Evolutionary conservation across 2,888 invertebrate species (phyloP), one percentile per base, ranked within the genome.

Genomic region (Troides helena): DNA sequence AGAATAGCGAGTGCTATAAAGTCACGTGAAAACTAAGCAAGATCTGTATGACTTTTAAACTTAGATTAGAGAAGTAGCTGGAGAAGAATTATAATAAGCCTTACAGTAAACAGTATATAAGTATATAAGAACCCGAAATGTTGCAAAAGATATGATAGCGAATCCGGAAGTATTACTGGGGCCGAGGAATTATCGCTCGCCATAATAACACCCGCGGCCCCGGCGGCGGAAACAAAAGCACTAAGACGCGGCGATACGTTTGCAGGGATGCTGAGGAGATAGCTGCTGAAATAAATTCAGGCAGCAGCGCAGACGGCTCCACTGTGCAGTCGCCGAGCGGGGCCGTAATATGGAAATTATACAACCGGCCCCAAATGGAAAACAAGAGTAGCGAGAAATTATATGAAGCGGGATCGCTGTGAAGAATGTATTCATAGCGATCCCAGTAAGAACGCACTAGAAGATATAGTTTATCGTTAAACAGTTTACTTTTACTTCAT

Each of bases 341-440:
- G 71, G 74, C 73, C 78, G 80, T 77, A 78, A 80, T 78, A 80
- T 76, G 78, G 76, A 76, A 79, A 81, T 80, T 39, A 77, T 76
- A 25, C 61, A 56, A 50, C 67, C 70, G 72, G 74, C 72, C 71
- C 75, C 67, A 70, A 73, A 74, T 75, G 74, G 72, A 61, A 61
- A 65, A 69, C 65, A 65, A 46, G 65, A 57, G 57, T 46, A 58
- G 60, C 58, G 21, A 57, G 65, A 64, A 67, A 65, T 64, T 64
- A 69, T 69, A 65, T 61, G 63, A 21, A 50, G 50, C 25, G 30
- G 39, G 39, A 39, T 39, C 10, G 39, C 8, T 39, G 1, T 1
- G 39, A 39, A 10, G 39, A 39, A 39, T 39, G 10, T 10, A 39
- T 30, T 30, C 30, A 4, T 30, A 3, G 30, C 30, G 5, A 30